phyloP scores from a whole-genome alignment of 2,113 vertebrate species.

The Poecile atricapillus region DNA sequence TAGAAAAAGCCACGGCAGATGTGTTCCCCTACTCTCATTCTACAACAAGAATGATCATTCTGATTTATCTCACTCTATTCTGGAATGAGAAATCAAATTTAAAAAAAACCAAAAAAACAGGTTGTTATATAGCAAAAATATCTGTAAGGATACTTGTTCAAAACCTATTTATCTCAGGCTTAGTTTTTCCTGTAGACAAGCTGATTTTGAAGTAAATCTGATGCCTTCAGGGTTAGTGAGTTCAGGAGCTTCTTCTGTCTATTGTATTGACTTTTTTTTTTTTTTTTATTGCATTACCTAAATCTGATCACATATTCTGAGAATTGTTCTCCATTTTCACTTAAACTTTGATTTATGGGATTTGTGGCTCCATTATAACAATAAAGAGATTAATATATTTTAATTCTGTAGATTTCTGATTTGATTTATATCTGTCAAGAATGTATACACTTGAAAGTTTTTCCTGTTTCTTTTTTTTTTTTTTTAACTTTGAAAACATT shows the following conservation, averaged over 20 bases:
- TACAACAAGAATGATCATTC: background rate
- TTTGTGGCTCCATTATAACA: slow-evolving; percentile 14
- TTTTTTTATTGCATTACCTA: background rate
- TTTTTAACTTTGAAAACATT: background rate
- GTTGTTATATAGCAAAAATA: background rate
- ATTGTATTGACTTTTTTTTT: background rate
- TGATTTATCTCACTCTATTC: background rate
- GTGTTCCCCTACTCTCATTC: background rate
- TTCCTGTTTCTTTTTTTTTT: background rate
- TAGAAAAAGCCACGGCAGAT: background rate
- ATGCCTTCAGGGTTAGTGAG: background rate
- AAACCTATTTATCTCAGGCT: background rate
- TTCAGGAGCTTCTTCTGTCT: background rate
- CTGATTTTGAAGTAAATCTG: background rate
- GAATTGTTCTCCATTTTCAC: slow-evolving; percentile 9
- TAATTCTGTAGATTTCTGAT: background rate
- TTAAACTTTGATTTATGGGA: slow-evolving; percentile 32
- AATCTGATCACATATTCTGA: background rate
- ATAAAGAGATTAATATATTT: slow-evolving; percentile 38
- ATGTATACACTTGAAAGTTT: background rate
- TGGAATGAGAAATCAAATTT: background rate
- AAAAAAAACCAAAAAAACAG: no score
- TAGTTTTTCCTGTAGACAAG: background rate
- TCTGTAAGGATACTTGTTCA: background rate
- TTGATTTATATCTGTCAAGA: slow-evolving; percentile 20